These are phyloP conservation scores for Drosophila ustulata DNA, from an alignment of 2,888 invertebrate genomes.

Conservation along the genomic window DNA sequence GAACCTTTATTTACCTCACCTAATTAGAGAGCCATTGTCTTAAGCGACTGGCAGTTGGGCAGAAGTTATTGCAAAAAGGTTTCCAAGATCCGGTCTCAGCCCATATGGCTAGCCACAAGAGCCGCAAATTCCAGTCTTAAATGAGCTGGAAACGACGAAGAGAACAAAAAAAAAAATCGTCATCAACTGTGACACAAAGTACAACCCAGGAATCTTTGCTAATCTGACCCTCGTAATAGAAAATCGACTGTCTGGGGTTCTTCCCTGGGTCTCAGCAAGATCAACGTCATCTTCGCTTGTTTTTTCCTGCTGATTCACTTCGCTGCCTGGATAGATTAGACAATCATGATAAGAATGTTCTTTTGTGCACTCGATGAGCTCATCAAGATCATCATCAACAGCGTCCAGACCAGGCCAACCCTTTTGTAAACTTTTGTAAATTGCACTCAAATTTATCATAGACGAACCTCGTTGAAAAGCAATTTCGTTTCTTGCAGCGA, in stretches of 20 bases:
- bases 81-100: conserved; percentile 15
- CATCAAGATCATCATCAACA: conserved; percentile 48
- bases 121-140: conserved; percentile 34
- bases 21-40: conserved; percentile 73
- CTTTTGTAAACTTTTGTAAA: conserved; percentile 69
- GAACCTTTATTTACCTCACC: conserved; percentile 36
- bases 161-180: conserved; percentile 28
- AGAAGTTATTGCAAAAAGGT: conserved; percentile 55
- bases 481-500: conserved; percentile 43
- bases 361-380: conserved; percentile 70
- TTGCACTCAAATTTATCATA: conserved; percentile 62
- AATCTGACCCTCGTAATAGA: conserved; percentile 52
- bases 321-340: conserved; percentile 57
- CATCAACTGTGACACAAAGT: conserved; percentile 56
- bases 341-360: conserved; percentile 71
- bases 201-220: conserved; percentile 43
- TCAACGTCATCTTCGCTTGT: conserved; percentile 24
- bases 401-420: conserved; percentile 43
- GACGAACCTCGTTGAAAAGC: conserved; percentile 64
- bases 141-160: conserved; percentile 31
- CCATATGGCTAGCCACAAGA: conserved; percentile 62
- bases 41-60: conserved; percentile 60
- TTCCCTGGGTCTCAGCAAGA: conserved; percentile 12
- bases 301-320: conserved; percentile 70
- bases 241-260: conserved; percentile 30